These are phyloP conservation scores for Pelobates cultripes DNA, from an alignment of 2,797 vertebrate genomes.

Conservation along the genomic window DNA sequence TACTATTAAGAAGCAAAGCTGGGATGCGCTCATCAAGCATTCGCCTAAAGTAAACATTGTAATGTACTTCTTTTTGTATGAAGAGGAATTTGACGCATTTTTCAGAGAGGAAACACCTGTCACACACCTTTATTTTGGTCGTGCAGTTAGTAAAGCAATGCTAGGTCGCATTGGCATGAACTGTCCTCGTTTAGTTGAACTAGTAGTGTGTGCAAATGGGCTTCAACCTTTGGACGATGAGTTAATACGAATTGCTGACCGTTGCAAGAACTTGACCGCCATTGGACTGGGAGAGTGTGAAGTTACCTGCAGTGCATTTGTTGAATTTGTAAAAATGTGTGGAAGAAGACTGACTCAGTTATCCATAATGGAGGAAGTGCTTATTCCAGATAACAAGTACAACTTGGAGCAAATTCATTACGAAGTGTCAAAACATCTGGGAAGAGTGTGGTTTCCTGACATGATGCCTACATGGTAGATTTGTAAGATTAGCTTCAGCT, in stretches of 20 bases:
- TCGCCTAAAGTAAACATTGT: conserved; percentile 78
- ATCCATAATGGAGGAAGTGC: conserved; percentile 78
- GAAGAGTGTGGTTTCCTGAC: conserved; percentile 77
- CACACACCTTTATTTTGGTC: conserved; percentile 76
- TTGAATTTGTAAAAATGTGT: conserved; percentile 77
- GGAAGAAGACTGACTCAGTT: conserved; percentile 74
- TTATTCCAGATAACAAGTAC: conserved; percentile 74
- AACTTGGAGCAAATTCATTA: conserved; percentile 73
- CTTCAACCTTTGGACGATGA: conserved; percentile 75
- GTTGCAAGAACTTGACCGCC: conserved; percentile 74
- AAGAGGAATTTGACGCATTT: conserved; percentile 77
- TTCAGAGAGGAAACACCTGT: conserved; percentile 76
- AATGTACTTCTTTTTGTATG: conserved; percentile 78
- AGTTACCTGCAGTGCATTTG: conserved; percentile 74
- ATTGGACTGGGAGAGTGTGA: conserved; percentile 77
- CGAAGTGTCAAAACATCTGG: conserved; percentile 76
- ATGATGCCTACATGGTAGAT: conserved; percentile 77
- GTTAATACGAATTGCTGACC: conserved; percentile 72
- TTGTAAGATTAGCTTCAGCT: neutral
- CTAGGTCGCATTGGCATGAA: conserved; percentile 75
- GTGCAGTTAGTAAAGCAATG: conserved; percentile 74
- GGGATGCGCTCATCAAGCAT: conserved; percentile 75
- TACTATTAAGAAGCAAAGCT: conserved; percentile 75
- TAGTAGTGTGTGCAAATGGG: conserved; percentile 76
- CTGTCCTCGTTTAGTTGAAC: conserved; percentile 72